Evolutionary conservation across 2,888 invertebrate species (phyloP).

Genomic region (Heliconius cydno): DNA sequence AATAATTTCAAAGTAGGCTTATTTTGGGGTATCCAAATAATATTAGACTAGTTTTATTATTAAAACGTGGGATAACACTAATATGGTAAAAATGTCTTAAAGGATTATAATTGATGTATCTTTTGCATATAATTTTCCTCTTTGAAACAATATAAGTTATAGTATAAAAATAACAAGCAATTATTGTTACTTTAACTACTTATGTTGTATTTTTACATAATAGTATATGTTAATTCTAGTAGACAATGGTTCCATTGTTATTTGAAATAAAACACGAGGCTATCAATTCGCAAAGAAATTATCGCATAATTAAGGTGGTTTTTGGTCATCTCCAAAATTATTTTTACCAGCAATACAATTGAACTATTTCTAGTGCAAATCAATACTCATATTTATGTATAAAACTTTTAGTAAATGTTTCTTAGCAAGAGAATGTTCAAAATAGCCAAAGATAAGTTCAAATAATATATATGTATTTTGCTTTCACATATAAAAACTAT

Average conservation of each 20-base stretch:
- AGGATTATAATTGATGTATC: neutral
- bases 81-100: neutral
- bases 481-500: neutral
- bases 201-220: neutral
- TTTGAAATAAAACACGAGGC: neutral
- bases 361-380: neutral
- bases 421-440: no score
- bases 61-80: no score
- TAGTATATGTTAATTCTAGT: neutral
- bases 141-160: neutral
- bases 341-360: neutral
- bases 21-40: neutral
- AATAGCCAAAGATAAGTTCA: neutral
- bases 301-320: neutral
- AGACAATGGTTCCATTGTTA: slow-evolving; percentile 2
- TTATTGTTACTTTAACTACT: neutral
- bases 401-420: no score
- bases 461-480: neutral
- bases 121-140: neutral
- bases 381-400: no score
- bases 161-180: neutral
- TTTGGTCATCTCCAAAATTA: neutral
- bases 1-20: neutral
- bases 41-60: no score
- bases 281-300: no score